These are phyloP conservation scores for Neosalanx taihuensis DNA, from an alignment of 2,797 vertebrate species.

Conservation along the genomic window DNA sequence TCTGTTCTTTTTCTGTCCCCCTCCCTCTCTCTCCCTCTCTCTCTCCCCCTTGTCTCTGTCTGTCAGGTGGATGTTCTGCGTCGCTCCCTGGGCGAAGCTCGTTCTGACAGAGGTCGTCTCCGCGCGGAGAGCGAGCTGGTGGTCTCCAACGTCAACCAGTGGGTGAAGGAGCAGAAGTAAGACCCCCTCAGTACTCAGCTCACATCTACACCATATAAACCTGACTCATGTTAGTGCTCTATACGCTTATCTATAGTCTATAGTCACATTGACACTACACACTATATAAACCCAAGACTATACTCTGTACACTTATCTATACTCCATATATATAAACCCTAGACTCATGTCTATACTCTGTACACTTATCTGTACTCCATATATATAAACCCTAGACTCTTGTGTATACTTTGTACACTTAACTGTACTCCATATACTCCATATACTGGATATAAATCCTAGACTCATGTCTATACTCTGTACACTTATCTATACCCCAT, in stretches of 20 bases:
- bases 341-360: no score
- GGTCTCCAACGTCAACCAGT: slow-evolving; percentile 70
- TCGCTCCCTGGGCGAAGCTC: slow-evolving; percentile 37
- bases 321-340: background rate
- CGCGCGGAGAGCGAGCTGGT: slow-evolving; percentile 68
- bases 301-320: background rate
- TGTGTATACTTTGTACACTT: background rate
- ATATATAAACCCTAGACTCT: background rate
- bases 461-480: no score
- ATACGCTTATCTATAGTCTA: no score
- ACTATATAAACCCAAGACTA: background rate
- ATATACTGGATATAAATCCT: no score
- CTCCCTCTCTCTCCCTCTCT: slow-evolving; percentile 2
- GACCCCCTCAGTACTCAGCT: slow-evolving; percentile 12
- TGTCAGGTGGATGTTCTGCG: slow-evolving; percentile 54
- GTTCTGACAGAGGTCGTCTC: slow-evolving; percentile 50
- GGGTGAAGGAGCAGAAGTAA: slow-evolving; percentile 71
- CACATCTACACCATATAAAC: background rate
- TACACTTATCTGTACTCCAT: no score
- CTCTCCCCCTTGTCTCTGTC: slow-evolving; percentile 5
- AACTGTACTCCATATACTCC: background rate
- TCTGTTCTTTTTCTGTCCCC: background rate
- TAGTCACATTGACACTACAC: background rate
- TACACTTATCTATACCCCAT: no score
- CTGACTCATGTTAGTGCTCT: no score